A percentile compares a stretch with the other conserved stretches of the same genome.
Conservation (phyloP, 2,888 invertebrate genomes). For the Galeopsomyia nigrocyanea region DNA sequence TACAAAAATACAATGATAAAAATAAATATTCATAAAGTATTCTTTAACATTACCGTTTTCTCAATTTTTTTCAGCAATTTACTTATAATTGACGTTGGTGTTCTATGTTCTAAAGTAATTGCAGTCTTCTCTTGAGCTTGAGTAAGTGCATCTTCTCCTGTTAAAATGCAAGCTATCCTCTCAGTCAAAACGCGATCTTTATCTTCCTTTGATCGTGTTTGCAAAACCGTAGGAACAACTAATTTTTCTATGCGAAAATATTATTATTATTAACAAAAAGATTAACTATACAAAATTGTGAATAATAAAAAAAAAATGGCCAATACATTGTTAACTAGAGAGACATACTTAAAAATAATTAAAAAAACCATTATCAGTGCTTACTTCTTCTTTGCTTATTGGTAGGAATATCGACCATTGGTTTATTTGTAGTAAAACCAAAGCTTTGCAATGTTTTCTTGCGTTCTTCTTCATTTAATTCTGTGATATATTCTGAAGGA, state of each 20-base stretch:
- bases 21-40: not conserved
- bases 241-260: constrained; percentile 53
- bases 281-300: too few relatives aligned
- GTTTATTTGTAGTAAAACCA: constrained; percentile 61
- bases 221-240: constrained; percentile 59
- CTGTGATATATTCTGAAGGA: constrained; percentile 47
- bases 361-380: too few relatives aligned
- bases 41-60: constrained; percentile 52
- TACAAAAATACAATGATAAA: not conserved
- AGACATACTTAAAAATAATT: too few relatives aligned
- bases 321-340: too few relatives aligned
- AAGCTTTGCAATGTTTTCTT: constrained; percentile 60
- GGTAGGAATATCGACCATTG: constrained; percentile 41
- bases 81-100: constrained; percentile 51
- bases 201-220: constrained; percentile 64
- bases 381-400: constrained; percentile 54
- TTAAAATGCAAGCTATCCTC: constrained; percentile 67
- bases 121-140: constrained; percentile 49
- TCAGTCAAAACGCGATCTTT: constrained; percentile 67
- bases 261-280: not conserved
- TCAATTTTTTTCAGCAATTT: constrained; percentile 54
- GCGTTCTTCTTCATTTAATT: constrained; percentile 50
- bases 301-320: too few relatives aligned
- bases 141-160: constrained; percentile 62
- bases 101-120: constrained; percentile 11